Percentiles rank a stretch among this genome's conserved stretches.
Conservation (phyloP, 2,797 vertebrate species). For the Sebastes itinus region DNA sequence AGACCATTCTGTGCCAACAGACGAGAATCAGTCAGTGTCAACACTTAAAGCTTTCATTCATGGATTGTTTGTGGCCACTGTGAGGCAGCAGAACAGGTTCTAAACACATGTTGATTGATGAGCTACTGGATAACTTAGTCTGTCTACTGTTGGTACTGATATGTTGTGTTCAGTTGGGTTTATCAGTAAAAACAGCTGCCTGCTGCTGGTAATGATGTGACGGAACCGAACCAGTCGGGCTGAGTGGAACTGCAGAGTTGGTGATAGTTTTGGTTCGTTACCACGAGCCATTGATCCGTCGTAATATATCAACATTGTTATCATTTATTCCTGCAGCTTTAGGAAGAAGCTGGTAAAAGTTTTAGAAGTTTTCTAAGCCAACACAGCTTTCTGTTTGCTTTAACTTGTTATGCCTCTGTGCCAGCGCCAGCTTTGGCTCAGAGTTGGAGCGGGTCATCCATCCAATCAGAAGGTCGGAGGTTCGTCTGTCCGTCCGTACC, state of each 20-base stretch:
- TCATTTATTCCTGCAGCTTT: neutral
- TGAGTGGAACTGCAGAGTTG: neutral
- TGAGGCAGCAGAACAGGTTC: neutral
- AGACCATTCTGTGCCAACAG: neutral
- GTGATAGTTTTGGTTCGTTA: neutral
- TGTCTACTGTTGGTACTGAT: neutral
- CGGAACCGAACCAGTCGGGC: neutral
- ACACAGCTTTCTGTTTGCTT: neutral
- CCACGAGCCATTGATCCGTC: neutral
- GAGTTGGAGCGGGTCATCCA: too few relatives aligned
- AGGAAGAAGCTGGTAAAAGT: neutral
- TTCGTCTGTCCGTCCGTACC: too few relatives aligned
- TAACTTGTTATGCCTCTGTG: neutral
- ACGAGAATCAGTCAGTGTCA: neutral
- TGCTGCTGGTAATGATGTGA: neutral
- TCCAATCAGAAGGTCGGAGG: too few relatives aligned
- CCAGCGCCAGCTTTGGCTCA: too few relatives aligned
- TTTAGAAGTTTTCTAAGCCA: neutral
- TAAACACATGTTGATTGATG: neutral
- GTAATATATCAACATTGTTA: neutral
- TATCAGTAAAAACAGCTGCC: neutral
- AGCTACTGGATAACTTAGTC: neutral
- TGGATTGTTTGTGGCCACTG: neutral
- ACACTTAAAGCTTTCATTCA: neutral
- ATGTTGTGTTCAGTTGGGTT: too few relatives aligned